Evolutionary conservation across 1,140 invertebrate genomes (phyloP), one percentile per base, ranked within the genome.

Genomic region (Macrostomum lignano): DNA sequence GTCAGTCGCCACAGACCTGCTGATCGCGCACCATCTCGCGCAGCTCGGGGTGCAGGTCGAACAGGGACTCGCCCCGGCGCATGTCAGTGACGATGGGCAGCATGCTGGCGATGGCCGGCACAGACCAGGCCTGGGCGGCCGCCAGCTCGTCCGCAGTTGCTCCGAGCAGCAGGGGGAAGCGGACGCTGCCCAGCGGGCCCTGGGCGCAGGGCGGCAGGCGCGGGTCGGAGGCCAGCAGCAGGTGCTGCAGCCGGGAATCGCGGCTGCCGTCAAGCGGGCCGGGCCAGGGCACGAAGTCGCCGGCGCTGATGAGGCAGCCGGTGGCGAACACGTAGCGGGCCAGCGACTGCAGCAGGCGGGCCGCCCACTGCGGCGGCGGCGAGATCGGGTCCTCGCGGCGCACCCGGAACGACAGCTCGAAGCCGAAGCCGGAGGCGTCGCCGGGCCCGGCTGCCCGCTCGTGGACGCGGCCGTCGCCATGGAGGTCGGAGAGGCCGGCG

Each of bases 221-320:
- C 0, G 71, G 64, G 59, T 91, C 82, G 35, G 67, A 65, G 2
- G 69, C 67, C 61, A 88, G 74, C 21, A 91, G 57, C 62, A 88
- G 73, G 55, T 86, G 81, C 29, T 77, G 70, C 36, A 82, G 68
- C 10, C 68, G 61, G 7, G 70, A 72, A 47, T 71, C 68, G 42
- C 64, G 67, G 26, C 68, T 47, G 17, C 46, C 47, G 48, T 86
- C 77, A 19, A 88, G 50, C 1, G 76, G 65, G 44, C 70, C 70
- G 47, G 84, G 73, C 78, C 79, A 86, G 0, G 79, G 79, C 1
- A 88, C 72, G 55, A 88, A 79, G 56, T 91, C 81, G 1, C 79
- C 81, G 31, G 71, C 67, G 52, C 70, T 71, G 10, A 91, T 53
- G 20, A 67, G 66, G 44, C 78, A 78, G 30, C 72, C 61, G 44